Percentiles rank a stretch among this genome's conserved stretches.
phyloP scores from a whole-genome alignment of 2,113 vertebrate genomes.

The Rhagologus leucostigma region DNA sequence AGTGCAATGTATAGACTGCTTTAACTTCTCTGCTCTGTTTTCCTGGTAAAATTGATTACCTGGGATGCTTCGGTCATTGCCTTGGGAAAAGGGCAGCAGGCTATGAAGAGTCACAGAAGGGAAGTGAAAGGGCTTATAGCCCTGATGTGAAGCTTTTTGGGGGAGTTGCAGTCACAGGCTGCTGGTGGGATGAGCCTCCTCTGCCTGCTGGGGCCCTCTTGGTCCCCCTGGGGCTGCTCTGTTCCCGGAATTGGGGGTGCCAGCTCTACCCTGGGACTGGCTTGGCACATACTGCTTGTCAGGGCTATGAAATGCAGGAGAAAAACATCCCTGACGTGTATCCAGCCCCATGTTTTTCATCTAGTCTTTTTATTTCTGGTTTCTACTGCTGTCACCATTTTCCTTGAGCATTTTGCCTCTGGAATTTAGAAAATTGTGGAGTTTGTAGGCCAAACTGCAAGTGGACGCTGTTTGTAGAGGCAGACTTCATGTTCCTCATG shows the following conservation, averaged over 20 bases:
- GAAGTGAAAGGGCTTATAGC: not conserved
- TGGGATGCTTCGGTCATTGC: not conserved
- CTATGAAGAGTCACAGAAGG: not conserved
- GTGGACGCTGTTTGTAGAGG: fast-evolving
- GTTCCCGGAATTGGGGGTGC: fast-evolving
- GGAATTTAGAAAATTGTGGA: not conserved
- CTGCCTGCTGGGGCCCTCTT: not conserved
- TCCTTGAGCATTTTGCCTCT: not conserved
- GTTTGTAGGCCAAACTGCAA: not conserved
- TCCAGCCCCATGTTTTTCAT: fast-evolving
- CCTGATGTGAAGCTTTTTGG: not conserved
- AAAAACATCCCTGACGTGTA: not conserved
- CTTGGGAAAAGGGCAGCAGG: not conserved
- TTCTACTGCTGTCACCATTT: not conserved
- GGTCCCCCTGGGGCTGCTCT: not conserved
- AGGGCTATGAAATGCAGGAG: not conserved
- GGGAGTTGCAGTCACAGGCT: not conserved
- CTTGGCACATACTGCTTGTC: not conserved
- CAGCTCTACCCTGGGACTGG: not conserved
- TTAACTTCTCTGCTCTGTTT: not conserved
- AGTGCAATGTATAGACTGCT: not conserved
- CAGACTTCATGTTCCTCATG: not conserved
- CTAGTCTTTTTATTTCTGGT: not conserved
- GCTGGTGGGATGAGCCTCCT: not conserved
- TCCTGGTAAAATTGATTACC: not conserved